These are phyloP conservation scores for Drosophila kuntzei DNA, from an alignment of 2,888 invertebrate species.

Conservation along the genomic window DNA sequence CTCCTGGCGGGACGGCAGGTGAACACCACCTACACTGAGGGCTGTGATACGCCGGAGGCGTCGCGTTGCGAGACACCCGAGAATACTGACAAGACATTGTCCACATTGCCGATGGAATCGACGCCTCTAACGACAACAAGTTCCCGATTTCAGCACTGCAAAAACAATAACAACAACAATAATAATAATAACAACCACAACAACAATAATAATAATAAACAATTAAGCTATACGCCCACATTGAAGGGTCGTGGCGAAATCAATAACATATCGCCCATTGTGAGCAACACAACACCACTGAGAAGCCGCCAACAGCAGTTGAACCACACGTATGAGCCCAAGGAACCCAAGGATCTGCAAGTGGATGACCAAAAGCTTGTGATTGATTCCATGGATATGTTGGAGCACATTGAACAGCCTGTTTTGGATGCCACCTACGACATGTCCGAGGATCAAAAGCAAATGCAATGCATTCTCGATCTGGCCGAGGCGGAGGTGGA, in stretches of 20 bases:
- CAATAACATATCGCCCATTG: conserved; percentile 83
- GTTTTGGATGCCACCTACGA: conserved; percentile 77
- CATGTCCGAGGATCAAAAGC: conserved; percentile 62
- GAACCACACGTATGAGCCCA: conserved; percentile 77
- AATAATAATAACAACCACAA: conserved; percentile 39
- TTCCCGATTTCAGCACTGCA: conserved; percentile 43
- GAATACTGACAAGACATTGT: conserved; percentile 60
- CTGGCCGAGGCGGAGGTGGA: conserved; percentile 81
- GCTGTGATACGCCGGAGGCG: conserved; percentile 53
- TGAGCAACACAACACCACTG: conserved; percentile 48
- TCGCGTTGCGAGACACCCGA: conserved; percentile 82
- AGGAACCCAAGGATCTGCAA: conserved; percentile 25
- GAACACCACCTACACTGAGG: conserved; percentile 66
- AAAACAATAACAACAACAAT: conserved; percentile 19
- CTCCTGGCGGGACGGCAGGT: conserved; percentile 55
- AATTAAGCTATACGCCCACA: conserved; percentile 71
- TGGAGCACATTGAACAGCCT: conserved; percentile 78
- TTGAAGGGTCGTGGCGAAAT: conserved; percentile 69
- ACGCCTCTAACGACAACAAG: conserved; percentile 76
- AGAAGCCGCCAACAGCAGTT: conserved; percentile 32
- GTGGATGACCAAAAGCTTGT: conserved; percentile 32
- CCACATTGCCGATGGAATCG: conserved; percentile 75
- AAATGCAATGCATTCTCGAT: conserved; percentile 80
- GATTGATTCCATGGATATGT: conserved; percentile 71
- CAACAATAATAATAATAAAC: conserved; percentile 62